Base-by-base conservation (phyloP, 2,797 vertebrate species). In the Notamacropus eugenii region DNA sequence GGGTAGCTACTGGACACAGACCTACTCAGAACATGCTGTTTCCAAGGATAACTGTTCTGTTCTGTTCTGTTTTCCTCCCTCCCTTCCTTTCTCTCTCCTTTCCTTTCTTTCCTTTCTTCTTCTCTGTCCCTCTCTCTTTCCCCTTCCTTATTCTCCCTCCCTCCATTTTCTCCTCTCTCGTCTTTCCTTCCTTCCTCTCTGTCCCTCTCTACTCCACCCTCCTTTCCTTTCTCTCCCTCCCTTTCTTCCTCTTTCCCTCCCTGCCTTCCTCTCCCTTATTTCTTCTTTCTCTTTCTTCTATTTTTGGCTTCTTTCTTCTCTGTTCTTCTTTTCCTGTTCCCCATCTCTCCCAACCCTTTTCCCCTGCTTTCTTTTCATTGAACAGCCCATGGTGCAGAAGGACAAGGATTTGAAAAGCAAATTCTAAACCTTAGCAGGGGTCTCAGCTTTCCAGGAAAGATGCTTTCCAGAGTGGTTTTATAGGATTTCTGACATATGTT, bases 401-500 rank as follows among this genome's bases (percentile, higher is more conserved):
- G 96, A 94, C 93, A 96, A 19, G 10, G 92, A 95, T 97, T 55
- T 94, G 92, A 95, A 97, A 95, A 97, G 93, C 94, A 97, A 96
- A 97, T 96, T 96, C 91, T 91, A 90, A 97, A 94, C 27, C 94
- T 95, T 97, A 97, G 95, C 57, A 95, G 90, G 95, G 82, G 97
- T 98, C 97, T 92, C 55, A 54, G 93, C 62, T 97, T 98, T 97
- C 96, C 91, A 98, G 95, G 95, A 97, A 87, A 97, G 94, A 95
- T 94, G 93, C 92, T 97, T 97, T 97, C 94, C 96, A 98, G 95
- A 97, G 82, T 22, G 94, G 62, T 97, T 97, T 98, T 96, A 97
- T 93, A 94, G 62, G 82, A 97, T 95, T 97, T 97, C 95, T 96
- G 93, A 97, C 97, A 97, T 97, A 96, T 96, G 96, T 96, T 98